Conservation (phyloP, 2,888 invertebrate genomes). For the Noctua janthina region DNA sequence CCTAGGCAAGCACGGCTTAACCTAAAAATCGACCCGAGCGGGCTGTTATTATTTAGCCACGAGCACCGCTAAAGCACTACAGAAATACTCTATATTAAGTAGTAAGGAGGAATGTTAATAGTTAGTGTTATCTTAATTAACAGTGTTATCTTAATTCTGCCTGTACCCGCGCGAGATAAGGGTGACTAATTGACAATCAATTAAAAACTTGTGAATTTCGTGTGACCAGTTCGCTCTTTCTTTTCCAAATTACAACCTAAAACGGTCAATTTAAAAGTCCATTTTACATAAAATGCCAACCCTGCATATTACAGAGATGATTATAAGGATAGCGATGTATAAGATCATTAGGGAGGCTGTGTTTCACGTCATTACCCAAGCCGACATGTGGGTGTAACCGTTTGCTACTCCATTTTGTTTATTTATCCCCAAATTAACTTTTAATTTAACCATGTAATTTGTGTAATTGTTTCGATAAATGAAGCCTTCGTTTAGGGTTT, state of each 20-base stretch:
- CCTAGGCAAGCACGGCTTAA: no score
- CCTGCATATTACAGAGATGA: slow-evolving; percentile 36
- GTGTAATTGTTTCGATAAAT: slow-evolving; percentile 55
- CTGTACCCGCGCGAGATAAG: not conserved
- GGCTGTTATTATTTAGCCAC: not conserved
- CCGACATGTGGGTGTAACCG: slow-evolving; percentile 35
- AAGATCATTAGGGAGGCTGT: slow-evolving; percentile 45
- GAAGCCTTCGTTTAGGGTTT: slow-evolving; percentile 16
- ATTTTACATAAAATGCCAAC: slow-evolving; percentile 23
- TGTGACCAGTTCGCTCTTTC: not conserved
- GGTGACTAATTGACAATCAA: not conserved
- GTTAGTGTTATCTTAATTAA: not conserved
- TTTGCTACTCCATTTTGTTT: slow-evolving; percentile 47
- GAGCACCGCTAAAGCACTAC: not conserved
- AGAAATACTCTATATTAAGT: not conserved
- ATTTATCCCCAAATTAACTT: slow-evolving; percentile 59
- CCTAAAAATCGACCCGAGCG: not conserved
- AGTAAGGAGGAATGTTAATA: not conserved
- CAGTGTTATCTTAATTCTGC: not conserved
- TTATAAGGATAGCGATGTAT: slow-evolving; percentile 39
- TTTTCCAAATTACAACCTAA: slow-evolving; percentile 1
- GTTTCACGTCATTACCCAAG: slow-evolving; percentile 38
- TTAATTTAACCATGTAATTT: slow-evolving; percentile 50
- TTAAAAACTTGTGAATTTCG: not conserved
- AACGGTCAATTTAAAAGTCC: slow-evolving; percentile 11